Conservation (phyloP, 2,888 invertebrate species). For the Cabera pusaria region DNA sequence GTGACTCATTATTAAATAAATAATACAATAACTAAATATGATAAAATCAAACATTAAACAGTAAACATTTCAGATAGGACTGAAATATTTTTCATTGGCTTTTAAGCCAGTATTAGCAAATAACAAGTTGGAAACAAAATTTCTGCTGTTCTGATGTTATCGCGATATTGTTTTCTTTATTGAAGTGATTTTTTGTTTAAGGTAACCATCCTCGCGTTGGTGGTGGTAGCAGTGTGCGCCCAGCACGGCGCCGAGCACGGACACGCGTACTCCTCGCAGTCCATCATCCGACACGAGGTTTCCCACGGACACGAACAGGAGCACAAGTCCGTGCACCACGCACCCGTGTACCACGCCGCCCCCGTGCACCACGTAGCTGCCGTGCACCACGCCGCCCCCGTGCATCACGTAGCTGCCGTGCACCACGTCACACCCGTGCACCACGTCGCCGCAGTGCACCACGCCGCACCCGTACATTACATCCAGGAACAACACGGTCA, state of each 20-base stretch:
- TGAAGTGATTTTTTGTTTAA: slow-evolving; percentile 9
- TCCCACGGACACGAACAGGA: slow-evolving; percentile 27
- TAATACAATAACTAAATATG: too few species aligned
- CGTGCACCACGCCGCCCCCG: slow-evolving; percentile 14
- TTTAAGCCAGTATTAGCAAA: too few species aligned
- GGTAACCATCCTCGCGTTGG: slow-evolving; percentile 36
- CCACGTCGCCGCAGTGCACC: slow-evolving; percentile 20
- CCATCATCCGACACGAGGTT: slow-evolving; percentile 40
- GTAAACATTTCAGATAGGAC: too few species aligned
- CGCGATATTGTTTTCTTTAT: too few species aligned
- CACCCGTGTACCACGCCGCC: slow-evolving; percentile 18
- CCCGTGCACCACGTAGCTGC: slow-evolving; percentile 28
- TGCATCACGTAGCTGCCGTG: too few species aligned
- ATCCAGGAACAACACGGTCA: slow-evolving; percentile 21
- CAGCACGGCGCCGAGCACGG: slow-evolving; percentile 44
- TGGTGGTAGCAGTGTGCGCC: slow-evolving; percentile 39
- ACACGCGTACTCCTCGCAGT: slow-evolving; percentile 45
- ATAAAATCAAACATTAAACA: too few species aligned
- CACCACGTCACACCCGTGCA: slow-evolving; percentile 24
- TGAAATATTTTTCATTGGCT: too few species aligned
- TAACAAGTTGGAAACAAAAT: too few species aligned
- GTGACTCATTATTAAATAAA: too few species aligned
- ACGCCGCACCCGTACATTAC: slow-evolving; percentile 25
- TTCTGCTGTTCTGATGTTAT: too few species aligned
- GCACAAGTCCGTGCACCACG: slow-evolving; percentile 23